Evolutionary conservation across 1,140 invertebrate species (phyloP).

Genomic region (Lordiphosa clarofinis): DNA sequence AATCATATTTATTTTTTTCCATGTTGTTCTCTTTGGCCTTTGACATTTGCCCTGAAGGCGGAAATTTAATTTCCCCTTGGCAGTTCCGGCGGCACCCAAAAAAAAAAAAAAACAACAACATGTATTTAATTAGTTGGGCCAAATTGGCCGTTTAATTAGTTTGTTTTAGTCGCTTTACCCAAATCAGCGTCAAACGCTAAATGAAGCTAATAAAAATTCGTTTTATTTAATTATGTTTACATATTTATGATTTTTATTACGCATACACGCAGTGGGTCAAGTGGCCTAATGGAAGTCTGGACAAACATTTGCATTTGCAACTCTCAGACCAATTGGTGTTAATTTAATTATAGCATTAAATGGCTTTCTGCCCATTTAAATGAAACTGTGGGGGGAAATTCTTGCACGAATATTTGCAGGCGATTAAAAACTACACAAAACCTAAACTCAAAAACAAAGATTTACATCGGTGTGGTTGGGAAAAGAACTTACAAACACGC

Average conservation of each 20-base stretch:
- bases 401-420: constrained; percentile 20
- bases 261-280: constrained; percentile 3
- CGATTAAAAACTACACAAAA: constrained; percentile 31
- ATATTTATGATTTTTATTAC: constrained; percentile 27
- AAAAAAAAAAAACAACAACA: not conserved
- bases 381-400: constrained; percentile 23
- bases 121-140: no score
- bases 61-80: no score
- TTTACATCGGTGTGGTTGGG: constrained; percentile 21
- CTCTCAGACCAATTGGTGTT: constrained; percentile 21
- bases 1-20: no score
- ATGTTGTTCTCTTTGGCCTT: no score
- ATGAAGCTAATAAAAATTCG: constrained; percentile 23
- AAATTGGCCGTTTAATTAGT: not conserved
- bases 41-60: no score
- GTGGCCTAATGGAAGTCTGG: constrained; percentile 23
- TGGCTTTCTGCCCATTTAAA: not conserved
- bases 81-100: no score
- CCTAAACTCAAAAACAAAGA: constrained; percentile 8
- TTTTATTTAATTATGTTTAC: constrained; percentile 19
- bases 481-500: constrained; percentile 38
- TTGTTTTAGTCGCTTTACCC: not conserved
- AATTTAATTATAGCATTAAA: constrained; percentile 45
- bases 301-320: constrained; percentile 4
- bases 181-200: constrained; percentile 14